Conservation (phyloP, 2,888 invertebrate species). For the Mechanitis messenoides region DNA sequence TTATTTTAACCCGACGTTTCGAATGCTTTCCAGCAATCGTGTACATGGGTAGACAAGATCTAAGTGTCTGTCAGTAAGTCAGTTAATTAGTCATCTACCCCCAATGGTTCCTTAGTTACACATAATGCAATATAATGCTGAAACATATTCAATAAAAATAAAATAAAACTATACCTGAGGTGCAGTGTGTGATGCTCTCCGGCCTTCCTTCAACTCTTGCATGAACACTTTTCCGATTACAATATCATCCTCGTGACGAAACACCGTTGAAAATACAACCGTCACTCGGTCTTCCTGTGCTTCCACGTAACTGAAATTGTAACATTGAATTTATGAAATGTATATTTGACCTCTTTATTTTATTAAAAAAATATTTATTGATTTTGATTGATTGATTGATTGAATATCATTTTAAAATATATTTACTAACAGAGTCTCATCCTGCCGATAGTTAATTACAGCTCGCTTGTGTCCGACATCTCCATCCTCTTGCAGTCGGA, state of each 20-base stretch:
- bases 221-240: conserved; percentile 99
- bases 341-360: no score
- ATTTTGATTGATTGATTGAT: no score
- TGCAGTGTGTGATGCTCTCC: conserved; percentile 96
- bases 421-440: conserved; percentile 94
- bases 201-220: conserved; percentile 99
- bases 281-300: conserved; percentile 99
- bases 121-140: no score
- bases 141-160: neutral
- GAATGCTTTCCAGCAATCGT: no score
- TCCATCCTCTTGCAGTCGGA: conserved; percentile 96
- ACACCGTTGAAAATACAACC: conserved; percentile 98
- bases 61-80: neutral
- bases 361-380: no score
- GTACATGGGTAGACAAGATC: no score
- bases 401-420: conserved; percentile 8
- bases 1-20: no score
- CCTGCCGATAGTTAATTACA: conserved; percentile 98
- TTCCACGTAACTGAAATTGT: conserved; percentile 90
- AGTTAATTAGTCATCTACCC: neutral
- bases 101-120: no score
- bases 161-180: conserved; percentile 76
- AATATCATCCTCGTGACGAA: conserved; percentile 98
- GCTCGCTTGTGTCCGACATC: conserved; percentile 94
- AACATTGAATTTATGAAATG: neutral